Base-by-base conservation (phyloP, 35 echinoderm and acorn worm genomes). In the Diadema setosum region DNA sequence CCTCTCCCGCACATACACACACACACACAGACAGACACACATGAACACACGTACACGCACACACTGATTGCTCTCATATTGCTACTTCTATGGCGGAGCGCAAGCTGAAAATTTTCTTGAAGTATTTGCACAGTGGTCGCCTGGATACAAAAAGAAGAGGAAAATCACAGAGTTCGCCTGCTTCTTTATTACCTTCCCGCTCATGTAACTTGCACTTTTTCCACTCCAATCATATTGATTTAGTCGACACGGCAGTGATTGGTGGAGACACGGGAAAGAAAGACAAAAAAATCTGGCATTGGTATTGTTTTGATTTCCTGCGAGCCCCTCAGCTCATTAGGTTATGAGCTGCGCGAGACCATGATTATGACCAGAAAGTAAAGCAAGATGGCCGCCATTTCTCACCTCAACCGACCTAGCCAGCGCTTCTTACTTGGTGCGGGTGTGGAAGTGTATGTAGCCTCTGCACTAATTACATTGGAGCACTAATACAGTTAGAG, bases 401-500 rank as follows among this genome's bases (percentile, higher is more conserved):
- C 17, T 42, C 24, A 69, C 39, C 17, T 42, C 83, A 80, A 35
- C 37, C n/a, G n/a, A n/a, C n/a, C n/a, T n/a, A n/a, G n/a, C n/a
- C n/a, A n/a, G n/a, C n/a, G n/a, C n/a, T n/a, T n/a, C n/a, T n/a
- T n/a, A n/a, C n/a, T n/a, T n/a, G 15, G 84, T 43, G 84, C 42
- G 61, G 70, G 85, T 70, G 61, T 69, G 60, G 42, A 42, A 31
- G 85, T 73, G 84, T 43, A 37, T 73, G 59, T 75, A 67, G 57
- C 42, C 33, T 42, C 83, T 86, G 83, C 40, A 40, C 59, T 90
- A 90, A 90, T 90, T 90, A 73, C 88, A 90, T 90, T 90, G 81
- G 84, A 69, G 78, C 80, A 32, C 88, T 90, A 90, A 90, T 90
- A 90, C 88, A 90, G 82, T 90, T 90, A 90, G 88, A 8, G 70